Conservation (phyloP, 2,888 invertebrate species). For the Pantelozetes paolii region DNA sequence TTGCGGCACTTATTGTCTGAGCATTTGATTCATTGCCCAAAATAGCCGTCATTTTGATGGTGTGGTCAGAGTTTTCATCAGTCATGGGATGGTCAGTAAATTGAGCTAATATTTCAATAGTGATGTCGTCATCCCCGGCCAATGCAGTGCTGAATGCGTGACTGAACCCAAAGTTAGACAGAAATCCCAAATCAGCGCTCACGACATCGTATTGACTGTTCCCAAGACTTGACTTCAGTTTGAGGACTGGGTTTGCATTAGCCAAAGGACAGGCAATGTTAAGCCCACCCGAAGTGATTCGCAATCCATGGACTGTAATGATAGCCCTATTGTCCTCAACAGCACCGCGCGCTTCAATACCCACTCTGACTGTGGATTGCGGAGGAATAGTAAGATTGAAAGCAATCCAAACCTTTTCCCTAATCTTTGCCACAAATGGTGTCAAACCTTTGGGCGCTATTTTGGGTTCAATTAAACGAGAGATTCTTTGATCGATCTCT, state of each 20-base stretch:
- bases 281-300: conserved; percentile 45
- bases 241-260: conserved; percentile 42
- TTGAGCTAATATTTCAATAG: conserved; percentile 46
- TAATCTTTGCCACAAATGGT: conserved; percentile 35
- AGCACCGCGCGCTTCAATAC: conserved; percentile 43
- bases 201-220: conserved; percentile 46
- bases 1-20: conserved; percentile 14
- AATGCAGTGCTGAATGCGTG: conserved; percentile 42
- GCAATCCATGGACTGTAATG: conserved; percentile 45
- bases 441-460: neutral
- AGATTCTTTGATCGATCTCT: neutral
- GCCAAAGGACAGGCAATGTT: conserved; percentile 47
- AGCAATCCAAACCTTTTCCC: conserved; percentile 46
- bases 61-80: conserved; percentile 42
- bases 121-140: conserved; percentile 46
- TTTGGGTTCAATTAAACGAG: neutral
- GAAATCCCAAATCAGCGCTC: conserved; percentile 45
- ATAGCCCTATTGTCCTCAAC: conserved; percentile 44
- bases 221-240: conserved; percentile 43
- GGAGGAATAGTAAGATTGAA: conserved; percentile 47
- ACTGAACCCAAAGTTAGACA: conserved; percentile 46
- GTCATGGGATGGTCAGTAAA: conserved; percentile 47
- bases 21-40: conserved; percentile 38
- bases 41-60: conserved; percentile 42
- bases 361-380: conserved; percentile 45